Base-by-base conservation (phyloP, 2,797 vertebrate species). In the Chelidonichthys spinosus region DNA sequence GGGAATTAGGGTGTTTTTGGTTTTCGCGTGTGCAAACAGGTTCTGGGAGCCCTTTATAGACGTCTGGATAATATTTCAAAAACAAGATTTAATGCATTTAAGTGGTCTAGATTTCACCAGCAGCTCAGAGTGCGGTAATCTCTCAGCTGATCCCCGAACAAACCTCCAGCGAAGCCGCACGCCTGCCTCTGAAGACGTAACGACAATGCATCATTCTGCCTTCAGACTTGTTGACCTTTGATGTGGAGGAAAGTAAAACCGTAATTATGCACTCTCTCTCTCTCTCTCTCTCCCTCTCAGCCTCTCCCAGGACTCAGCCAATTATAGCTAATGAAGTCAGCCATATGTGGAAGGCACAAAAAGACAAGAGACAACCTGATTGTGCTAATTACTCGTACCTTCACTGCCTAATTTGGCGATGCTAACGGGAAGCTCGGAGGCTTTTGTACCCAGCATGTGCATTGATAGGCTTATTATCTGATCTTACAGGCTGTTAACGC, bases 391-490 rank as follows among this genome's bases (percentile, higher is more conserved):
- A 91, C 80, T 65, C 10, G 13, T 75, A 89, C 79, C 87, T 85
- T 84, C 59, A 6, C 79, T 65, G 78, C 44, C 63, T 89, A 82
- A 86, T 93, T 85, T 84, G 78, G 72, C 8, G n/a, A 79, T 63
- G 52, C 78, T 25, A 78, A 63, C 36, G 14, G 69, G 80, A 85
- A 74, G 86, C 82, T 84, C 69, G 8, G 33, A 74, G 71, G 75
- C 89, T 85, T 90, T 92, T 90, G 88, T 92, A 89, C 79, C 62
- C 56, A 69, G 72, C 79, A 84, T 86, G 78, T 89, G 87, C 86
- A 85, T 58, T 83, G 87, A 89, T 86, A 66, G 81, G 75, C 81
- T 82, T 86, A 89, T 92, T 90, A 91, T 85, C 66, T 67, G 58
- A 91, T 86, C 79, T 74, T 36, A 10, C 35, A 77, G 71, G 58